Percentiles rank a stretch among this genome's conserved stretches.
Evolutionary conservation across 2,113 vertebrate genomes (phyloP).

Genomic region (Eonycteris spelaea): DNA sequence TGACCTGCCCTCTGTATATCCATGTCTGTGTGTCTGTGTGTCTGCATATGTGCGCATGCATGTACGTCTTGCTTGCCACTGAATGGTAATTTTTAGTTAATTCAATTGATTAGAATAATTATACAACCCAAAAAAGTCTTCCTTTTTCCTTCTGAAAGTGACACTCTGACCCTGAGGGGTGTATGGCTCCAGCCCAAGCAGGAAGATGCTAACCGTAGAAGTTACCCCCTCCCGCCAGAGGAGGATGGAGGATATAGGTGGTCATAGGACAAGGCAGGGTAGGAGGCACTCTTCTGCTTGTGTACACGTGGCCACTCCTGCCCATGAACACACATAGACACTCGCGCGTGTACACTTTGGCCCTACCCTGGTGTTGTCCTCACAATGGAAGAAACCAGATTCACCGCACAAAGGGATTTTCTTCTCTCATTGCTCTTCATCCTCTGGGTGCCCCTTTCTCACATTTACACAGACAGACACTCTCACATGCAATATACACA

Average conservation of each 20-base stretch:
- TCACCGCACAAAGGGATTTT: background rate
- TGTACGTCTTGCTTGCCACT: background rate
- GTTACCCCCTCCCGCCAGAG: background rate
- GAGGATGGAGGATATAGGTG: background rate
- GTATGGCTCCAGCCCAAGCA: background rate
- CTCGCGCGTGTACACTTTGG: fast-evolving
- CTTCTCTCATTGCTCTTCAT: background rate
- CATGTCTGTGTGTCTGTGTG: background rate
- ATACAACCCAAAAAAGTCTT: background rate
- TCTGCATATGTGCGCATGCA: fast-evolving
- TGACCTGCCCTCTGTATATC: background rate
- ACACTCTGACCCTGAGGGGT: background rate
- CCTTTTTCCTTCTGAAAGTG: background rate
- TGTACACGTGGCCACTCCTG: background rate
- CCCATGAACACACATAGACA: background rate
- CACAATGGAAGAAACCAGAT: background rate
- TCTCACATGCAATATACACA: background rate
- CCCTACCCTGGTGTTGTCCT: background rate
- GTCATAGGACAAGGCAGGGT: background rate
- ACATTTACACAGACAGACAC: fast-evolving
- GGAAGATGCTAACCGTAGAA: background rate
- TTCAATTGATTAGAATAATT: background rate
- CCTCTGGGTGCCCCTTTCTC: background rate
- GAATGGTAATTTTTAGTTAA: constrained; percentile 25
- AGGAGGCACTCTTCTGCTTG: background rate